Conservation (phyloP, 2,113 vertebrate species). For the Sphaerodactylus townsendi region DNA sequence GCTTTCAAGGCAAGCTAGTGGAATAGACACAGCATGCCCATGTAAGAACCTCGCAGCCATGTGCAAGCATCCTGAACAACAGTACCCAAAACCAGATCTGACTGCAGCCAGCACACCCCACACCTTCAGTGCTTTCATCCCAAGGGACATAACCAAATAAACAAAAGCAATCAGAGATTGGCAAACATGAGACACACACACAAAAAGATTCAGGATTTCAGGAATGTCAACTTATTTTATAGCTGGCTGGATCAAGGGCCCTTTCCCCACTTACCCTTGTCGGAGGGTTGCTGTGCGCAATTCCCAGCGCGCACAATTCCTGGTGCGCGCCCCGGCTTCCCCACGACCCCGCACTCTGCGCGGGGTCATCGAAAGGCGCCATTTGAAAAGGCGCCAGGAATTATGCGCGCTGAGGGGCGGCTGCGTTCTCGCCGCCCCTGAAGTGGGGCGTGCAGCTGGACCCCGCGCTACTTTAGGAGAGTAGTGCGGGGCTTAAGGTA, state of each 20-base stretch:
- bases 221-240: background rate
- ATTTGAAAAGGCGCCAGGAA: no score
- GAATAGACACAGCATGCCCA: background rate
- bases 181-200: background rate
- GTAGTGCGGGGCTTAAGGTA: no score
- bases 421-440: no score
- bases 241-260: background rate
- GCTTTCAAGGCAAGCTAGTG: background rate
- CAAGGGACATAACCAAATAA: constrained; percentile 47
- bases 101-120: background rate
- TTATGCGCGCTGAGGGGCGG: no score
- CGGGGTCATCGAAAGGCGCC: no score
- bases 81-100: constrained; percentile 18
- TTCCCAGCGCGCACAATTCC: no score
- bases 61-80: background rate
- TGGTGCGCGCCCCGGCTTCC: no score
- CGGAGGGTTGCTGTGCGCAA: no score
- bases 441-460: no score
- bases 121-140: constrained; percentile 13
- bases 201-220: constrained; percentile 7
- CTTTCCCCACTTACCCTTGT: no score
- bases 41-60: background rate
- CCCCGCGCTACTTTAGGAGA: no score
- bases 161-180: background rate
- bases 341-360: no score